A percentile compares a stretch with the other conserved stretches of the same genome.
Conservation (phyloP, 1,140 invertebrate species). For the Zaprionus ornatus region DNA sequence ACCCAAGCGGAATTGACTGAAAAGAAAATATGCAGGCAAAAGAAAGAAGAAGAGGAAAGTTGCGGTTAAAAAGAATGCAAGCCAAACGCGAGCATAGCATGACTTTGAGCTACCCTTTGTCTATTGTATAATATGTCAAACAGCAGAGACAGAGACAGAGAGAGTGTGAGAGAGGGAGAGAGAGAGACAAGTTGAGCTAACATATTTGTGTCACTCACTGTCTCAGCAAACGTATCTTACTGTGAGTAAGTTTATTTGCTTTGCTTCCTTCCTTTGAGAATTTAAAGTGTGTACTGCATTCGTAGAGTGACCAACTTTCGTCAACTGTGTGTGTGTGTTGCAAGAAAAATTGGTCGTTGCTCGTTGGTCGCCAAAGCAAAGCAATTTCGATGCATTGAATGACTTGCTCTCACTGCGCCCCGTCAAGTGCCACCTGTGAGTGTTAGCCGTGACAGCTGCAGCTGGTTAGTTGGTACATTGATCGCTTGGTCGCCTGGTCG, state of each 20-base stretch:
- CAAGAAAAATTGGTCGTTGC: slow-evolving; percentile 15
- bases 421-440: slow-evolving; percentile 30
- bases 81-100: neutral
- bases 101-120: neutral
- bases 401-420: slow-evolving; percentile 41
- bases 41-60: no score
- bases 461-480: neutral
- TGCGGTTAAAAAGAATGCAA: neutral
- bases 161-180: neutral
- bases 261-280: neutral
- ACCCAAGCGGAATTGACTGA: slow-evolving; percentile 12
- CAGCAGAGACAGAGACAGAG: neutral
- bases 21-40: neutral
- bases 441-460: slow-evolving; percentile 16
- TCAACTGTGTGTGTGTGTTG: neutral
- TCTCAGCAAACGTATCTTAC: neutral
- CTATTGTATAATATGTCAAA: neutral
- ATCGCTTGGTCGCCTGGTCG: neutral
- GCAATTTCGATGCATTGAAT: slow-evolving; percentile 62
- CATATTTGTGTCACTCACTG: no score
- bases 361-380: slow-evolving; percentile 13
- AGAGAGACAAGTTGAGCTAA: neutral
- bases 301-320: neutral
- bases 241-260: no score
- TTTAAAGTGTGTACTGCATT: neutral